phyloP scores from a whole-genome alignment of 2,888 invertebrate genomes.

The Cheilosia grossa region DNA sequence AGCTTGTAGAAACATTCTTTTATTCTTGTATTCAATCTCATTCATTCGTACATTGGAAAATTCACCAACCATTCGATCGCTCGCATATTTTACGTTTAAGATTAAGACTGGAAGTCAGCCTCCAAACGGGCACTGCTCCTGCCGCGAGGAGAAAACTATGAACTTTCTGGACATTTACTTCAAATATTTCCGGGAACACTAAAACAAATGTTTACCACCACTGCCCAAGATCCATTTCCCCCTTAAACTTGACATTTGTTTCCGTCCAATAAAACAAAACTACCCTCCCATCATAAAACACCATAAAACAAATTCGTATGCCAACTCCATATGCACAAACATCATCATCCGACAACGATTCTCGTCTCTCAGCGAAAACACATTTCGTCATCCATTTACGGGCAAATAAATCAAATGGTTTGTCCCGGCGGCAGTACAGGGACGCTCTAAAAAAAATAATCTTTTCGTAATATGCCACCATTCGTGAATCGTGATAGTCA shows the following conservation, averaged over 20 bases:
- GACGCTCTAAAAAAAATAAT: slow-evolving; percentile 4
- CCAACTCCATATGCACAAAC: not conserved
- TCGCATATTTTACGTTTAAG: no score
- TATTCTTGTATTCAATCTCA: no score
- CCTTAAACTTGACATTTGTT: not conserved
- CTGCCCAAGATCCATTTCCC: no score
- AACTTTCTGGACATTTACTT: no score
- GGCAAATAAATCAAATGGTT: not conserved
- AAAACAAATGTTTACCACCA: no score
- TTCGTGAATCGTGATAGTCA: not conserved
- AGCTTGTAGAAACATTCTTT: no score
- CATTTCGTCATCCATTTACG: not conserved
- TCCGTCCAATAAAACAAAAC: not conserved
- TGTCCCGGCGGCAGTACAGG: not conserved
- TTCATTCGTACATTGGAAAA: no score
- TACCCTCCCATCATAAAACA: not conserved
- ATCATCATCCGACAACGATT: not conserved
- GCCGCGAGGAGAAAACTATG: no score
- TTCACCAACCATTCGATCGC: no score
- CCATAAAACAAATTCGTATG: not conserved
- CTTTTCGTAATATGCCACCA: slow-evolving; percentile 1
- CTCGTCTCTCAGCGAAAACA: not conserved
- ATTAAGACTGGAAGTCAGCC: no score
- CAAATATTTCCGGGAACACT: no score
- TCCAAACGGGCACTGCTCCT: no score